These are phyloP conservation scores for Aelia acuminata DNA, from an alignment of 2,888 invertebrate species.

Conservation along the genomic window DNA sequence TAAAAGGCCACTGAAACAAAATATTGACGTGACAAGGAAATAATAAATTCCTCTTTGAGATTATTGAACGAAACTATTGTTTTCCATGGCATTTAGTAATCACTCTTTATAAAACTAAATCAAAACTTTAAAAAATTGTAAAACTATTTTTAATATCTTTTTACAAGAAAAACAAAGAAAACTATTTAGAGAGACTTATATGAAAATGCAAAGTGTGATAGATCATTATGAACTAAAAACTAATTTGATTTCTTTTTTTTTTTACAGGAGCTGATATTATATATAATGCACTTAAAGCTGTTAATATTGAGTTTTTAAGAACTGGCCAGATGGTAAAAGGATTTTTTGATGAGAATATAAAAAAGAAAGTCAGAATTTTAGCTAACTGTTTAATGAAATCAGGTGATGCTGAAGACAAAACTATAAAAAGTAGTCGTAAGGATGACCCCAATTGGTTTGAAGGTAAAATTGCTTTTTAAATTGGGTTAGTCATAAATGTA, in stretches of 20 bases:
- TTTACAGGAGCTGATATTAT: slow-evolving; percentile 78
- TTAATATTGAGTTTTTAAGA: slow-evolving; percentile 78
- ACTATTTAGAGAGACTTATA: too few species aligned
- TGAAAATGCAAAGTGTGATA: too few species aligned
- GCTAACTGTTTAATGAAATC: slow-evolving; percentile 70
- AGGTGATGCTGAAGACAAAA: slow-evolving; percentile 70
- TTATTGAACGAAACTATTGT: too few species aligned
- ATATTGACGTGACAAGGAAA: too few species aligned
- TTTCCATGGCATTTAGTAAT: too few species aligned
- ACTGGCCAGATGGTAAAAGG: slow-evolving; percentile 81
- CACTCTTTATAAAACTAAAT: too few species aligned
- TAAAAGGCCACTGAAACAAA: too few species aligned
- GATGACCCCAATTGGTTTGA: slow-evolving; percentile 87
- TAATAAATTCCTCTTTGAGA: too few species aligned
- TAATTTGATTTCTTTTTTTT: slow-evolving; percentile 67
- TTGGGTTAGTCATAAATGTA: neutral
- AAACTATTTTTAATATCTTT: too few species aligned
- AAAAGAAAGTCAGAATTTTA: slow-evolving; percentile 72
- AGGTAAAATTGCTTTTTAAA: slow-evolving; percentile 70
- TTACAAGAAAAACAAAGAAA: too few species aligned
- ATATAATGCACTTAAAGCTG: slow-evolving; percentile 78
- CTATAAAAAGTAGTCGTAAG: slow-evolving; percentile 74
- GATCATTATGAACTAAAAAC: too few species aligned
- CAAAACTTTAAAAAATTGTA: too few species aligned
- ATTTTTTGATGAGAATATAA: slow-evolving; percentile 80